Evolutionary conservation across 2,113 vertebrate genomes (phyloP), one percentile per base, ranked within the genome.

Genomic region (Myrmophylax atrothorax): DNA sequence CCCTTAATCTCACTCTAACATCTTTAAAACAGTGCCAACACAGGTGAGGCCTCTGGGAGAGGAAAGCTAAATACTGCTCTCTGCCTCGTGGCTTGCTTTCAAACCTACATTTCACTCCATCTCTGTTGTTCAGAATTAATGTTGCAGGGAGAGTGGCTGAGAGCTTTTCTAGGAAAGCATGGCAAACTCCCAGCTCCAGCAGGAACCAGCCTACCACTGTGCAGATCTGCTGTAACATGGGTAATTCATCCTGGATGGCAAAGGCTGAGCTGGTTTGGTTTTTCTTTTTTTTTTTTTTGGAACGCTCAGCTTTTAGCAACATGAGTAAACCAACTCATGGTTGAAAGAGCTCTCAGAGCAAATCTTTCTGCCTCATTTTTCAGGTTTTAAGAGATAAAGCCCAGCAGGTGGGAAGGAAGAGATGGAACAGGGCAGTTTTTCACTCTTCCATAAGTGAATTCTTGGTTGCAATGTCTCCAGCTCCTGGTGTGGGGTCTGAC

Each of bases 21-120:
- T 93, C 84, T 89, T 91, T 92, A 94, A 96, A 73, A 37, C 91
- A 79, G 62, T 85, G 89, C 89, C 95, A 93, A 75, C 42, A 72
- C 89, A 94, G 95, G 95, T 96, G 70, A 91, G 84, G 89, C 89
- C 93, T 90, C 91, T 84, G 74, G 96, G 91, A 96, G 59, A 91
- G 81, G 84, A 79, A 91, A 89, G 62, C 87, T 91, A 82, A 89
- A 91, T 62, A 91, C 20, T 75, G 66, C 87, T 89, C n/a, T 59
- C 68, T 58, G 67, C 66, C 64, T 87, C 1, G 1, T 93, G 84
- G 56, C 74, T 89, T 14, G 38, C 87, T 95, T 92, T 91, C 89
- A 63, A 35, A 56, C 3, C 29, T 28, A 13, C 73, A 25, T 78
- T 94, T 94, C 72, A 82, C 76, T 94, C 89, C 83, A 10, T 70